Base-by-base conservation (phyloP, 1,140 invertebrate species). In the Drosophila bocki region DNA sequence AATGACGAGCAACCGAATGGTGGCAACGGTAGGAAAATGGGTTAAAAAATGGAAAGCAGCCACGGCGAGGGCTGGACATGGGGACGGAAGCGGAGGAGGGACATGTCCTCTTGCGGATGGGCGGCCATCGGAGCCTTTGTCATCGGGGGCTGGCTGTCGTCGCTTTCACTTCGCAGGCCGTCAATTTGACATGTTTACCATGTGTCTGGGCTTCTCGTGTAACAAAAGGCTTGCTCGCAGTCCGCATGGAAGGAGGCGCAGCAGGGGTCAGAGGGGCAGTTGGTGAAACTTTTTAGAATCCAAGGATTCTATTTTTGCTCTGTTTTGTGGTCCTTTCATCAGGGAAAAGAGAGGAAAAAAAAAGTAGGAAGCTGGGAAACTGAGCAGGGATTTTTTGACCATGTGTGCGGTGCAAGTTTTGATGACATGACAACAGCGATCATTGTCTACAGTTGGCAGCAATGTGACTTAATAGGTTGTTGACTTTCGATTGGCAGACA, bases 151-250 rank as follows among this genome's bases (percentile, higher is more conserved):
- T 68, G 70, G 45, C 81, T 80, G 75, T 68, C 75, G 69, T 81
- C 78, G 81, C 81, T 88, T 88, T 88, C 78, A 88, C 85, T 90
- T 88, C 79, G 82, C 78, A 90, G 63, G 80, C 85, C 80, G 85
- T 90, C 86, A 90, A 90, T 90, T 82, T 90, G 85, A 90, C 85
- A 78, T 90, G 85, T 90, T 90, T 90, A 90, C 85, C 85, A 90
- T 85, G 85, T 90, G 85, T 90, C 85, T 90, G 85, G 79, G 51
- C 51, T 51, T 72, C 81, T 87, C 84, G 57, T 69, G 80, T 84
- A 88, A 87, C 84, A 87, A 87, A 87, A 87, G 84, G 74, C 85
- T 78, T 74, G 76, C 65, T 74, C 75, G 61, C 77, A 12, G 9
- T 53, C 51, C 51, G 44, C 77, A 56, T 29, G 56, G 17, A 29